Percentiles rank a stretch among this genome's conserved stretches.
phyloP scores from a whole-genome alignment of 1,140 invertebrate species.

The Pseudachorutes palmiensis region DNA sequence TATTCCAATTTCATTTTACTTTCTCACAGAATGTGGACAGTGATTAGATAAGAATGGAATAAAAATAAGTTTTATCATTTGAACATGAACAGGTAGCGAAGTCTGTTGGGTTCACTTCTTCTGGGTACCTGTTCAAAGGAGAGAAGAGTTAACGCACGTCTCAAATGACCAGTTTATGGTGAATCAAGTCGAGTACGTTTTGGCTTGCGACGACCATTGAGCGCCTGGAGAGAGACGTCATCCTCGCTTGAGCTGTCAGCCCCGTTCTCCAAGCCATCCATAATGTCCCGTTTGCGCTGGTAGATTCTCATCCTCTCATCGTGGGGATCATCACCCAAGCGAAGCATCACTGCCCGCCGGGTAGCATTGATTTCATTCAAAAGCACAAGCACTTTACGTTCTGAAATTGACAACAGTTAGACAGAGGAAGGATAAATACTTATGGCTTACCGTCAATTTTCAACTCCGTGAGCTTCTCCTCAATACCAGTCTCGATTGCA shows the following conservation, averaged over 20 bases:
- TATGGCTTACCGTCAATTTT: constrained; percentile 63
- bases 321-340: constrained; percentile 2
- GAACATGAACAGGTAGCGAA: no score
- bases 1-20: no score
- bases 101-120: no score
- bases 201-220: neutral
- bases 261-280: neutral
- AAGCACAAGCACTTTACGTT: constrained; percentile 31
- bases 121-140: no score
- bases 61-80: no score
- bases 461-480: constrained; percentile 74
- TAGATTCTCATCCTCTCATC: constrained; percentile 11
- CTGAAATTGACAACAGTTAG: constrained; percentile 11
- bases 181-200: no score
- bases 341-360: constrained; percentile 20
- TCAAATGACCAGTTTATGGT: no score
- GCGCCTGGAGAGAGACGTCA: neutral
- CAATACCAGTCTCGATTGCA: constrained; percentile 75
- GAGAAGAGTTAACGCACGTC: no score
- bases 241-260: neutral
- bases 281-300: neutral
- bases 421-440: neutral
- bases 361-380: constrained; percentile 26
- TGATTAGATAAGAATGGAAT: no score
- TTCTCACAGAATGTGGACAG: no score